Evolutionary conservation across 1,140 invertebrate species (phyloP).

Genomic region (Megalonaias nervosa): DNA sequence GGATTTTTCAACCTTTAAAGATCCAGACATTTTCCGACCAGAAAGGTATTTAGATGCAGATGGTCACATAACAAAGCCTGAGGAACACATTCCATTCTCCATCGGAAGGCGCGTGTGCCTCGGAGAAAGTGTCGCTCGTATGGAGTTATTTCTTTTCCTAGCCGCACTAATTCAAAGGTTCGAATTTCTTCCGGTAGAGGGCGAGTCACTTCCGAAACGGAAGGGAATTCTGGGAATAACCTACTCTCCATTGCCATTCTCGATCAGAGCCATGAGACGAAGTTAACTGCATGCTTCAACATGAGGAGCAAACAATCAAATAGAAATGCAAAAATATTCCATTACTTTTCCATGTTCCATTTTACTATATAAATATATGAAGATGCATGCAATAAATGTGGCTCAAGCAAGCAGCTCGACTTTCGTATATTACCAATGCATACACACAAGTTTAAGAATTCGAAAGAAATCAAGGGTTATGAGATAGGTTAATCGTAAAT

Average conservation of each 20-base stretch:
- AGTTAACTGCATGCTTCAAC: not conserved
- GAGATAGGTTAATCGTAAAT: too few species aligned
- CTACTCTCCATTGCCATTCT: slow-evolving; percentile 2
- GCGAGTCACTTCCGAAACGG: not conserved
- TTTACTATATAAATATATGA: too few species aligned
- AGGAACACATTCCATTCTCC: slow-evolving; percentile 41
- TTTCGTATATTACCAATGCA: too few species aligned
- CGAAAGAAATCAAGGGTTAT: too few species aligned
- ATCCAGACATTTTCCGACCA: slow-evolving; percentile 80
- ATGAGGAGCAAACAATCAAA: too few species aligned
- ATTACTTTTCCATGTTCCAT: too few species aligned
- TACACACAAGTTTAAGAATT: too few species aligned
- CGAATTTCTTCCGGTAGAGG: slow-evolving; percentile 20
- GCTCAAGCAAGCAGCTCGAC: too few species aligned
- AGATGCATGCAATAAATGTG: too few species aligned
- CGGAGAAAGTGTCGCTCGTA: slow-evolving; percentile 42
- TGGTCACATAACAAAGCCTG: slow-evolving; percentile 1
- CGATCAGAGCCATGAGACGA: slow-evolving; percentile 4
- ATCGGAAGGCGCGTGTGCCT: slow-evolving; percentile 40
- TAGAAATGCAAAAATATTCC: too few species aligned
- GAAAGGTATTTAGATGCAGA: slow-evolving; percentile 74
- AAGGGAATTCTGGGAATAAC: slow-evolving; percentile 22
- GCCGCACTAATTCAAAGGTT: slow-evolving; percentile 33
- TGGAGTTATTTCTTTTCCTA: slow-evolving; percentile 43
- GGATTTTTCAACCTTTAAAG: slow-evolving; percentile 74